Base-by-base conservation (phyloP, 2,888 invertebrate genomes). In the Helicoverpa assulta region DNA sequence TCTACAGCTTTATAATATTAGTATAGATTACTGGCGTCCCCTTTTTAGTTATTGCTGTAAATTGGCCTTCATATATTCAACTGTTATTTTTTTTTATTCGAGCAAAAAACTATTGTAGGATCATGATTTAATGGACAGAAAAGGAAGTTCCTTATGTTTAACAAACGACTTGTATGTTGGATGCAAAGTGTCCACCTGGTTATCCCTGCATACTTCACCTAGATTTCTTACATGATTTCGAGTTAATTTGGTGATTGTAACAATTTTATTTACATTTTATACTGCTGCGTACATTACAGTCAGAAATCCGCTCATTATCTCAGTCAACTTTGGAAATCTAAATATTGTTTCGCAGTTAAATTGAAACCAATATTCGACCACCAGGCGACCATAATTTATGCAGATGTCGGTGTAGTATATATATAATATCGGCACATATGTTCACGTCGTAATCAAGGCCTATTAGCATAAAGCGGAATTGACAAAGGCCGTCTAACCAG, bases 391-490 rank as follows among this genome's bases (percentile, higher is more conserved):
- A 71, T 73, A 78, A 85, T 71, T 47, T 75, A 78, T 81, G 81
- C 61, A 75, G 61, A 69, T 75, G 52, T 71, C 53, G 53, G 33
- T 60, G 56, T 69, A 68, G 54, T 53, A 26, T 60, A 58, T 69
- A 68, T 58, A 76, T 68, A 76, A 70, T 71, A 75, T 64, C 47
- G 50, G 62, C 55, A 56, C 74, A 75, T 63, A 78, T 74, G 73
- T 72, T 77, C 78, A 74, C 68, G 67, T 78, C 60, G 78, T 86
- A 87, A 88, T 89, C 84, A 85, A 85, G 80, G 67, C 59, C 70
- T 82, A 88, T 88, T 86, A 83, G 78, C 86, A 88, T 87, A 85
- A 78, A 85, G 67, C 78, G 68, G 80, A 82, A 88, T 83, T 82
- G 86, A 87, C 87, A 87, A 87, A 86, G 85, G 85, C 74, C 67